phyloP scores from a whole-genome alignment of 2,797 vertebrate genomes.

The Lagorchestes hirsutus region DNA sequence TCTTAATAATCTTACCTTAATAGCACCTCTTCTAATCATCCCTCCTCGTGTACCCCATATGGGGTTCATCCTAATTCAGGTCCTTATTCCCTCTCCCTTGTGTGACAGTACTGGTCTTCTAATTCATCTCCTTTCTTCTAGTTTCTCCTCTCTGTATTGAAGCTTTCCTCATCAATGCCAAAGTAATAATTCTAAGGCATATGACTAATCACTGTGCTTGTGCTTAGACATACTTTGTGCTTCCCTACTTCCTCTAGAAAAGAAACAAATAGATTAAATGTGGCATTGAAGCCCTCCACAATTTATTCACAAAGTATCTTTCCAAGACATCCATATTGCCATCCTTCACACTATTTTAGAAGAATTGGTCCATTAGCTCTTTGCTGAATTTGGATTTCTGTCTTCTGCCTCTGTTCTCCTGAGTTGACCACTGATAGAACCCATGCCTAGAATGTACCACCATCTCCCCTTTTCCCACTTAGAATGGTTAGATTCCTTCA shows the following conservation, averaged over 20 bases:
- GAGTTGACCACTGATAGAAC: not conserved
- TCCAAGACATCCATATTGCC: not conserved
- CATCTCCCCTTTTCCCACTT: not conserved
- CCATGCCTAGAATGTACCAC: not conserved
- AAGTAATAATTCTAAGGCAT: not conserved
- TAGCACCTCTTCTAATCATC: not conserved
- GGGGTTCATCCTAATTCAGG: too few relatives aligned
- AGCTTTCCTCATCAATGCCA: not conserved
- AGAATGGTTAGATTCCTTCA: not conserved
- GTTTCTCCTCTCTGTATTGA: not conserved
- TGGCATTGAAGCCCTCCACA: not conserved
- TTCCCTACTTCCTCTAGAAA: not conserved
- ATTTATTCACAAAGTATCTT: not conserved
- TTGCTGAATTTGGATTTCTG: not conserved
- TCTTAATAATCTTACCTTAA: not conserved
- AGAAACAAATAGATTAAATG: not conserved
- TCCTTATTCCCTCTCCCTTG: not conserved
- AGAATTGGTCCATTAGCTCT: not conserved
- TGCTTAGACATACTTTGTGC: not conserved
- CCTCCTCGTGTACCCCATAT: not conserved
- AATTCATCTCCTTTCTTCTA: not conserved
- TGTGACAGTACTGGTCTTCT: not conserved
- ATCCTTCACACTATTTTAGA: not conserved
- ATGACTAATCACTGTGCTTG: not conserved
- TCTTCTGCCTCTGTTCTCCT: not conserved